These are phyloP conservation scores for Candidula unifasciata DNA, from an alignment of 2,888 invertebrate species.

Conservation along the genomic window DNA sequence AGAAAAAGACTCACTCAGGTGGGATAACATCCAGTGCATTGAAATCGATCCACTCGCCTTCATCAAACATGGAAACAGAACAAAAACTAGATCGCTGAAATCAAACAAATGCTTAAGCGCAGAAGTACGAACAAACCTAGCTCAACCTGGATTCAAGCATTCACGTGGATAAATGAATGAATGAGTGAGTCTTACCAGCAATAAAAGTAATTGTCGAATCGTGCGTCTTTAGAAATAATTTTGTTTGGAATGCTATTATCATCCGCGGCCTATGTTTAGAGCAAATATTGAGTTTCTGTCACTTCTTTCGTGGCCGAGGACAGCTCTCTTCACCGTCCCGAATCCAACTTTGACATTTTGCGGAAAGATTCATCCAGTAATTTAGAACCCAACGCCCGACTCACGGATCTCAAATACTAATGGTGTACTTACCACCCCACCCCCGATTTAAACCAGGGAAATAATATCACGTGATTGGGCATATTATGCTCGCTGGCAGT, in stretches of 20 bases:
- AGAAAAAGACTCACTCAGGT: too few relatives aligned
- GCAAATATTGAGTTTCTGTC: constrained; percentile 31
- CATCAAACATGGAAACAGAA: too few relatives aligned
- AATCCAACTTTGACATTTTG: not conserved
- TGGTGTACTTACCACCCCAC: constrained; percentile 7
- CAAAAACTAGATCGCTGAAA: too few relatives aligned
- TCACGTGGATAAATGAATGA: not conserved
- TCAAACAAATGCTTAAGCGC: too few relatives aligned
- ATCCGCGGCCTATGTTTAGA: constrained; percentile 5
- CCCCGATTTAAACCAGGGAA: not conserved
- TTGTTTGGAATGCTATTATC: constrained; percentile 32
- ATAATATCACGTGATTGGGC: constrained; percentile 19
- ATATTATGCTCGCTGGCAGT: not conserved
- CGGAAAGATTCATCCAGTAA: not conserved
- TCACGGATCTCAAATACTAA: not conserved
- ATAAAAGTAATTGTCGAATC: constrained; percentile 32
- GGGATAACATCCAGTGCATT: too few relatives aligned
- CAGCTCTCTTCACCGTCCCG: not conserved
- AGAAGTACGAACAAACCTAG: too few relatives aligned
- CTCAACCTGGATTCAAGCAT: too few relatives aligned
- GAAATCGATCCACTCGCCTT: too few relatives aligned
- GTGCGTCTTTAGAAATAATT: constrained; percentile 20
- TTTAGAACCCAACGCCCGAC: not conserved
- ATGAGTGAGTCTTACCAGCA: constrained; percentile 9
- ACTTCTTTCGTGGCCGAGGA: not conserved